Evolutionary conservation across 2,113 vertebrate species (phyloP), one percentile per base, ranked within the genome.

Genomic region (Calyptommatus sinebrachiatus): DNA sequence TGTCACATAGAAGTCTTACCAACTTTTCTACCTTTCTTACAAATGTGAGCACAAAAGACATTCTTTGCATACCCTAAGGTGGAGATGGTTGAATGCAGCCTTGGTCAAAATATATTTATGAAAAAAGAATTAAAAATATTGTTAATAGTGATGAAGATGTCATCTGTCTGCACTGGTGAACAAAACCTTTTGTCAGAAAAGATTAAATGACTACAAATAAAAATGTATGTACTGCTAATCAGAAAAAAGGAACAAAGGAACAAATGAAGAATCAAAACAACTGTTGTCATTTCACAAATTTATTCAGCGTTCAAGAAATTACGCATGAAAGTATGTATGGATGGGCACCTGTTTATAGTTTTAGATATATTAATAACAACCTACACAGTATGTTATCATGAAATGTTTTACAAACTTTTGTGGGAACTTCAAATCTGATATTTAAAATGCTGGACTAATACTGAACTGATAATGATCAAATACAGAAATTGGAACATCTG

Each of bases 341-440:
- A 14, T 45, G 83, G 46, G 63, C 18, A 28, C 82, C 81, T 70
- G 86, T 66, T 71, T 85, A 76, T 65, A 84, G 70, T 80, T 78
- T 62, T 76, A 79, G 85, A 73, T 81, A 18, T 24, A 79, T 79
- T 82, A 29, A 1, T 82, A 76, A 76, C 46, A 82, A 68, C 65
- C 88, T 68, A 73, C 74, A 79, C 31, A 26, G 35, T 85, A 48
- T 76, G 71, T 67, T 85, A 79, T 82, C 28, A 1, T 83, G 76
- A 41, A 78, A 82, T 0, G 0, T 46, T 50, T 62, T 78, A 35
- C 81, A 45, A 66, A 69, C 5, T 31, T 76, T 86, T 73, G 89
- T 88, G 80, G 85, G 41, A 81, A 72, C 69, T 89, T 73, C 79
- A 88, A 90, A 88, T 62, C 81, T 61, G 84, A 80, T 87, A 89